Percentiles rank a stretch among this genome's conserved stretches.
Conservation (phyloP, 37 sponge, comb jelly and placozoan genomes). For the Geodia barretti region DNA sequence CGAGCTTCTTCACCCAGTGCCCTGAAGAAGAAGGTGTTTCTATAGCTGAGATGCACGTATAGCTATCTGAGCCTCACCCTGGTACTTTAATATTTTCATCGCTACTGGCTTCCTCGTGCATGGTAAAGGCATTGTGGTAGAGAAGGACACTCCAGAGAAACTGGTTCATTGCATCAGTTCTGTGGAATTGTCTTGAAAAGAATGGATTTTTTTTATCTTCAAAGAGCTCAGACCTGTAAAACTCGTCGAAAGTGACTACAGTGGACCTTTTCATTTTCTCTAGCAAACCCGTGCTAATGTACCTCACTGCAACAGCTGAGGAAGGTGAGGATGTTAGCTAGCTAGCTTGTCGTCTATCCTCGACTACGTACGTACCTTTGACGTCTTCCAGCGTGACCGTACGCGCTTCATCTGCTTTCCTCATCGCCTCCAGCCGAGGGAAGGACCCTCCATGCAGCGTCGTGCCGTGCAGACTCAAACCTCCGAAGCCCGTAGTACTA, state of each 20-base stretch:
- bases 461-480: background rate
- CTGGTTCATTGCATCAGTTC: conserved; percentile 54
- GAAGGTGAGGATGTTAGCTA: background rate
- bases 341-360: background rate
- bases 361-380: conserved; percentile 28
- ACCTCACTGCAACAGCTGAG: conserved; percentile 66
- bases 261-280: conserved; percentile 17
- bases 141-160: conserved; percentile 46
- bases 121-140: conserved; percentile 39
- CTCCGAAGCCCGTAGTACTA: background rate
- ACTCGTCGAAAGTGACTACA: conserved; percentile 42
- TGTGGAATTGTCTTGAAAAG: background rate
- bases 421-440: too few species aligned
- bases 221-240: too few species aligned
- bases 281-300: conserved; percentile 16
- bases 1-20: conserved; percentile 15
- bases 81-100: conserved; percentile 14
- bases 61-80: conserved; percentile 16
- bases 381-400: conserved; percentile 53
- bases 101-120: conserved; percentile 18
- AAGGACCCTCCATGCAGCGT: background rate
- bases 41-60: background rate
- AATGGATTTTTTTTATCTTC: too few species aligned
- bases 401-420: conserved; percentile 3
- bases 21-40: conserved; percentile 5